Percentiles rank a stretch among this genome's conserved stretches.
Evolutionary conservation across 2,888 invertebrate genomes (phyloP).

Genomic region (Tenthredo notha): DNA sequence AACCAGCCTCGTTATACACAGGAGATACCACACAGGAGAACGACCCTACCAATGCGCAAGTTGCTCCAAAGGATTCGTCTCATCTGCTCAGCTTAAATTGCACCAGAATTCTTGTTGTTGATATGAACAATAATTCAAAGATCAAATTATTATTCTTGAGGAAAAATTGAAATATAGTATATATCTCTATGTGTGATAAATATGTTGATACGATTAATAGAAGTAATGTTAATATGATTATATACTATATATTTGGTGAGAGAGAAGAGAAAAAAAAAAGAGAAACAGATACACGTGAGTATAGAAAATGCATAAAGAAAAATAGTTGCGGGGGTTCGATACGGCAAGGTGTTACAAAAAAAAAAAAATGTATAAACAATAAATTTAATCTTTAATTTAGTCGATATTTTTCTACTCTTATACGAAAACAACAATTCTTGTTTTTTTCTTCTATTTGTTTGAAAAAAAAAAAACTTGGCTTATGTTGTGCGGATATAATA

Average conservation of each 20-base stretch:
- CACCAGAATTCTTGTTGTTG: slow-evolving; percentile 51
- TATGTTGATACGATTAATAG: not conserved
- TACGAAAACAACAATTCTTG: not conserved
- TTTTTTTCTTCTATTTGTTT: not conserved
- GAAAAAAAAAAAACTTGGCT: not conserved
- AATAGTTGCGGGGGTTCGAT: not conserved
- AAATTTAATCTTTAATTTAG: slow-evolving; percentile 44
- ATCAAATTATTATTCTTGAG: not conserved
- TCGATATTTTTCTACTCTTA: slow-evolving; percentile 6
- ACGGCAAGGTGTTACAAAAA: not conserved
- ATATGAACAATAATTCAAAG: not conserved
- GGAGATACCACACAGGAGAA: slow-evolving; percentile 51
- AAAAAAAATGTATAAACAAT: slow-evolving; percentile 22
- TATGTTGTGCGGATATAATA: not conserved
- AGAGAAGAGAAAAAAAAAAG: no score
- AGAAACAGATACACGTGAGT: not conserved
- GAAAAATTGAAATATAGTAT: not conserved
- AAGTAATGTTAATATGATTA: not conserved
- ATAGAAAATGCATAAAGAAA: not conserved
- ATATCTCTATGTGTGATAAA: not conserved
- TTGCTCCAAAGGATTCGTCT: slow-evolving; percentile 52
- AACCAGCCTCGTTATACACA: slow-evolving; percentile 52
- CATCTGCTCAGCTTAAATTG: slow-evolving; percentile 37
- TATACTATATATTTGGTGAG: no score
- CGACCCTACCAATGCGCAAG: slow-evolving; percentile 38